Evolutionary conservation across 2,888 invertebrate genomes (phyloP).

Genomic region (Pandemis cinnamomeana): DNA sequence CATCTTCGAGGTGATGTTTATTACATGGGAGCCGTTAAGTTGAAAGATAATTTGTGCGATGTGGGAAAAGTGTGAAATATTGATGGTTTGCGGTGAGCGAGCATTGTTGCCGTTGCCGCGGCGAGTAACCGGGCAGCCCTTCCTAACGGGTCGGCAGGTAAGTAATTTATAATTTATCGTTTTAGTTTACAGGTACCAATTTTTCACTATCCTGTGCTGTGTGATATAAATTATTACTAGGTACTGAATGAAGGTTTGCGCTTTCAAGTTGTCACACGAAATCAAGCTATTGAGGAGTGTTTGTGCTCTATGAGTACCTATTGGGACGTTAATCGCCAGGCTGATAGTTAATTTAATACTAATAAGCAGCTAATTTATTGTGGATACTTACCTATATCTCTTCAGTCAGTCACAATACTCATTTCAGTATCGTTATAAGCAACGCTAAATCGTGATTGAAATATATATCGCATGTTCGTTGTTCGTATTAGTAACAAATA

Average conservation of each 20-base stretch:
- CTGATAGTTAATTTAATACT: neutral
- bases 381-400: neutral
- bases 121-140: slow-evolving; percentile 37
- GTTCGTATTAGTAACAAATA: neutral
- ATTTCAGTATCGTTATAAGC: too few species aligned
- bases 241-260: neutral
- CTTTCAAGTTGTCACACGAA: neutral
- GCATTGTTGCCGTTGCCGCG: slow-evolving; percentile 50
- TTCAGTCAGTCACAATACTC: neutral
- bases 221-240: neutral
- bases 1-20: slow-evolving; percentile 49
- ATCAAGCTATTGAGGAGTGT: too few species aligned
- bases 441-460: neutral
- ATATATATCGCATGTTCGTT: neutral
- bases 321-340: neutral
- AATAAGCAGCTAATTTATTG: too few species aligned
- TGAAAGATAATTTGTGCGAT: slow-evolving; percentile 58
- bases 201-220: neutral
- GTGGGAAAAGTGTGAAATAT: slow-evolving; percentile 76
- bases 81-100: slow-evolving; percentile 66
- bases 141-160: slow-evolving; percentile 15
- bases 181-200: neutral
- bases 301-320: too few species aligned
- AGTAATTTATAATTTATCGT: neutral
- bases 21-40: slow-evolving; percentile 54